Conservation (phyloP, 2,888 invertebrate genomes). For the Pachydiplax longipennis region DNA sequence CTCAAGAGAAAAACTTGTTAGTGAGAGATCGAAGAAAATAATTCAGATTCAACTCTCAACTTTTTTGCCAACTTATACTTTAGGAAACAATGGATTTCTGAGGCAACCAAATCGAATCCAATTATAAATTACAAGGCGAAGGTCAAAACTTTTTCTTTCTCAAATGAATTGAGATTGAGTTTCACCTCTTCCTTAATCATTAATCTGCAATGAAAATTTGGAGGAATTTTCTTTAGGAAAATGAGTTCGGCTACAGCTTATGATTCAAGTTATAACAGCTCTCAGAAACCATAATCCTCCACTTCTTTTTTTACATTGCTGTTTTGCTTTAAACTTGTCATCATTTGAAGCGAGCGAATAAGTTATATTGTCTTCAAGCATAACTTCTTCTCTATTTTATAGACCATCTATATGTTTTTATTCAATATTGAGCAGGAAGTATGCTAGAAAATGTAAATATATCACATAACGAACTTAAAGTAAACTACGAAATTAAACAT, state of each 20-base stretch:
- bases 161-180: constrained; percentile 4
- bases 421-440: no score
- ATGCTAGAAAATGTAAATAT: no score
- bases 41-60: background rate
- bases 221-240: background rate
- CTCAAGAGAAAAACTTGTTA: background rate
- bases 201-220: background rate
- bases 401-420: no score
- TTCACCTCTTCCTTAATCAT: background rate
- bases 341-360: no score
- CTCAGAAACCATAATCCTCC: background rate
- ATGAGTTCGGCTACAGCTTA: background rate
- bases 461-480: no score
- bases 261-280: background rate
- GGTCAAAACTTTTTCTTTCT: background rate
- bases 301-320: background rate
- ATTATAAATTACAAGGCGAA: background rate
- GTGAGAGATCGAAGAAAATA: background rate
- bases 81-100: background rate
- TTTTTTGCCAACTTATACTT: background rate
- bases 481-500: no score
- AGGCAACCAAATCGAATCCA: background rate
- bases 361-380: no score
- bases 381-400: no score
- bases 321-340: no score